Base-by-base conservation (phyloP, 1,140 invertebrate genomes). In the Drosophila rhopaloa region DNA sequence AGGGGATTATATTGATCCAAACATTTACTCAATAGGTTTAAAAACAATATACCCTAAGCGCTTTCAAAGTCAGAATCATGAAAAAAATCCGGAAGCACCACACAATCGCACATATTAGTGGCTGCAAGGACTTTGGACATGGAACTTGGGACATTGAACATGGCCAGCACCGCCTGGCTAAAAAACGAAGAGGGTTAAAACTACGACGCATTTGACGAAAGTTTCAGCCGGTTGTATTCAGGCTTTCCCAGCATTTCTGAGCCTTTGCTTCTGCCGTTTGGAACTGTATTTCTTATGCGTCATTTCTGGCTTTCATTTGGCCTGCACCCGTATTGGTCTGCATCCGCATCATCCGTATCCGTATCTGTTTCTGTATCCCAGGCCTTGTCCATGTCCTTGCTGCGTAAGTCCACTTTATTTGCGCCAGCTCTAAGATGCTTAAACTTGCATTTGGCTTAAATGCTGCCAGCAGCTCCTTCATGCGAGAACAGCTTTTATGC, bases 401-500 rank as follows among this genome's bases (percentile, higher is more conserved):
- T 75, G 63, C 66, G 81, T 84, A 85, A 85, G 81, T 85, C 75
- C 82, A 86, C 82, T 86, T 86, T 86, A 86, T 86, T 76, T 86
- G 66, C 67, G 79, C 75, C 67, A 65, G 65, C 72, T 84, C 62
- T 70, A 86, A 88, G 82, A 82, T 71, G 79, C 86, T 90, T 90
- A 82, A 85, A 85, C 76, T 80, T 82, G 86, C 86, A 85, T 89
- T 89, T 89, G 84, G 84, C 83, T 83, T 88, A 89, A 89, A 88
- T 84, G 80, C 83, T 88, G 71, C 68, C 78, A 74, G 63, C 59
- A 75, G 70, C 70, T 81, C 82, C 75, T 90, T 90, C 88, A 90
- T 84, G 86, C 82, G 88, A 86, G 76, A 86, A 86, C 80, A 84
- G 82, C 82, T 91, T 91, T 90, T 90, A 91, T 91, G 78, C 81